Evolutionary conservation across 2,797 vertebrate genomes (phyloP).

Genomic region (Anomalospiza imberbis): DNA sequence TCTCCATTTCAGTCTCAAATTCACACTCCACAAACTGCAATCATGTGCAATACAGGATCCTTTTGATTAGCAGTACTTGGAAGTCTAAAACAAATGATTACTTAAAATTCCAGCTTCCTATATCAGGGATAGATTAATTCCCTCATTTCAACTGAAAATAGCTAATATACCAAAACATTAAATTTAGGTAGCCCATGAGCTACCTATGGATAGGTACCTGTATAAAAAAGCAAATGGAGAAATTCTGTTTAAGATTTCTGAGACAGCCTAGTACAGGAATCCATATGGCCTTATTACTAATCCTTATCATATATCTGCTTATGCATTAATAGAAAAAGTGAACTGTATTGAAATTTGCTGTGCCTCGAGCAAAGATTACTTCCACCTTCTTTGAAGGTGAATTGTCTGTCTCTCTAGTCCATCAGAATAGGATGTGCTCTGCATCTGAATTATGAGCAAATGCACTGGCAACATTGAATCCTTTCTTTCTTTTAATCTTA

Average conservation of each 20-base stretch:
- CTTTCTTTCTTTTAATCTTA: neutral
- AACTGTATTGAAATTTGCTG: slow-evolving; percentile 26
- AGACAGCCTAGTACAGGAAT: neutral
- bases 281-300: neutral
- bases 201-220: neutral
- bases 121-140: neutral
- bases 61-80: neutral
- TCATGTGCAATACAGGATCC: neutral
- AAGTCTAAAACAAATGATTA: neutral
- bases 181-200: neutral
- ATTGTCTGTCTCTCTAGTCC: slow-evolving; percentile 13
- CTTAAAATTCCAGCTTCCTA: neutral
- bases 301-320: slow-evolving; percentile 10
- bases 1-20: neutral
- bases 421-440: slow-evolving; percentile 18
- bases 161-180: neutral
- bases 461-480: neutral
- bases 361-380: slow-evolving; percentile 57
- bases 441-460: slow-evolving; percentile 32
- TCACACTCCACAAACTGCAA: neutral
- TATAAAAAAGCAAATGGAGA: neutral
- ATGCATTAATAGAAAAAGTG: slow-evolving; percentile 5
- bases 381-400: slow-evolving; percentile 53
- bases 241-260: neutral
- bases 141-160: neutral